Evolutionary conservation across 2,888 invertebrate species (phyloP), one percentile per base, ranked within the genome.

Genomic region (Chrysomela aeneicollis): DNA sequence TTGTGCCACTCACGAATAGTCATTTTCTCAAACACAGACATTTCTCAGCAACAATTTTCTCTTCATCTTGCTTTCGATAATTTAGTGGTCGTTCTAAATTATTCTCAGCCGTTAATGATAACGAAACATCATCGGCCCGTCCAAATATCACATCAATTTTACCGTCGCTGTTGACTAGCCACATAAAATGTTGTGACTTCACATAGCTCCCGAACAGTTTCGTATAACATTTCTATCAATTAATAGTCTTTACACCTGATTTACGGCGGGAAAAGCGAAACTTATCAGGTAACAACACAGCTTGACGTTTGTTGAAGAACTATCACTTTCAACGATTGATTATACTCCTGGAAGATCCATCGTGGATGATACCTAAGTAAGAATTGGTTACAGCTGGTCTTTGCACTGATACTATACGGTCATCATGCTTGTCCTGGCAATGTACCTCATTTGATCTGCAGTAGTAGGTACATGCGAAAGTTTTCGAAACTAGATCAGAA

Each of bases 201-300:
- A n/a, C 22, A 22, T 19, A 42, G 55, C 55, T 55, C 21, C 55
- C 26, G 55, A 55, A 55, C 12, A 55, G 55, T 55, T 42, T 55
- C 37, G 4, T 21, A 22, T 55, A 42, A 55, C 55, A 21, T 21
- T 55, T 55, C 21, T 42, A 42, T 42, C 42, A 42, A 55, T 55
- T 55, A 42, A 55, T 42, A 26, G 22, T 42, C 42, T 42, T 21
- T 55, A 55, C 37, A 55, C 53, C 53, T 37, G 53, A 54, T 54
- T 54, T 54, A 54, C 53, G 21, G 4, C 19, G 10, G 42, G 9
- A 42, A 18, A 55, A 42, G 37, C 15, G 17, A 22, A 55, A 22
- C 37, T n/a, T 55, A 37, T 55, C 55, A 26, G 22, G 22, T 55
- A 37, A 42, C 55, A 10, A n/a, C 15, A 26, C n/a, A 55, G 21